Conservation (phyloP, 2,797 vertebrate species). For the Margarornis squamiger region DNA sequence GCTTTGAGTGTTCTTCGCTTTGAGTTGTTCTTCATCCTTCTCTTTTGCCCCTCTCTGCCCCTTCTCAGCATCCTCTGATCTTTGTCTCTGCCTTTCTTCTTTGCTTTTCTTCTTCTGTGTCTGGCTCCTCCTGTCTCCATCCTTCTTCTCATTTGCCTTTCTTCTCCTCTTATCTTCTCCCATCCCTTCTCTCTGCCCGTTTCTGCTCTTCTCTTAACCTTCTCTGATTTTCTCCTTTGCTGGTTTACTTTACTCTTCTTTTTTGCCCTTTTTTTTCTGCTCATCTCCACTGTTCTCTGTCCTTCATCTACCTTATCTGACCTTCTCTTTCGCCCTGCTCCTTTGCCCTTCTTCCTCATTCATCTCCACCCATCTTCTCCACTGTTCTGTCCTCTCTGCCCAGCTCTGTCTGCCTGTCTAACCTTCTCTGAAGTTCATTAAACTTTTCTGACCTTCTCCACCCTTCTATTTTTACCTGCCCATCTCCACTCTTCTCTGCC, state of each 20-base stretch:
- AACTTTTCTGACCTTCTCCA: background rate
- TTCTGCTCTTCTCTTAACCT: background rate
- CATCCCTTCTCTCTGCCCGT: background rate
- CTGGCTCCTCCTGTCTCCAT: background rate
- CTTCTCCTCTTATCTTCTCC: background rate
- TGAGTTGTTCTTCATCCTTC: background rate
- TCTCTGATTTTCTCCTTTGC: background rate
- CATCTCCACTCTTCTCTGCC: background rate
- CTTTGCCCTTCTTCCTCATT: background rate
- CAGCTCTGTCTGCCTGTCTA: background rate
- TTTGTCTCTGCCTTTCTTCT: background rate
- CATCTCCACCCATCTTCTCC: background rate
- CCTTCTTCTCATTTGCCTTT: background rate
- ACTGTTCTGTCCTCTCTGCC: fast-evolving
- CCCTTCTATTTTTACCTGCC: background rate
- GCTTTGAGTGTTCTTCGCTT: background rate
- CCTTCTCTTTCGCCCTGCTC: background rate
- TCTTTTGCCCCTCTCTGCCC: background rate
- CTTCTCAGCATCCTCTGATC: background rate
- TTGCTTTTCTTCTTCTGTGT: background rate
- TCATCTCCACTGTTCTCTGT: background rate
- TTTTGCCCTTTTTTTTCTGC: background rate
- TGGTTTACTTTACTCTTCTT: background rate
- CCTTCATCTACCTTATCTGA: background rate
- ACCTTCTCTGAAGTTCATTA: background rate